A percentile compares a stretch with the other conserved stretches of the same genome.
Evolutionary conservation across 2,113 vertebrate genomes (phyloP).

Genomic region (Bubo scandiacus): DNA sequence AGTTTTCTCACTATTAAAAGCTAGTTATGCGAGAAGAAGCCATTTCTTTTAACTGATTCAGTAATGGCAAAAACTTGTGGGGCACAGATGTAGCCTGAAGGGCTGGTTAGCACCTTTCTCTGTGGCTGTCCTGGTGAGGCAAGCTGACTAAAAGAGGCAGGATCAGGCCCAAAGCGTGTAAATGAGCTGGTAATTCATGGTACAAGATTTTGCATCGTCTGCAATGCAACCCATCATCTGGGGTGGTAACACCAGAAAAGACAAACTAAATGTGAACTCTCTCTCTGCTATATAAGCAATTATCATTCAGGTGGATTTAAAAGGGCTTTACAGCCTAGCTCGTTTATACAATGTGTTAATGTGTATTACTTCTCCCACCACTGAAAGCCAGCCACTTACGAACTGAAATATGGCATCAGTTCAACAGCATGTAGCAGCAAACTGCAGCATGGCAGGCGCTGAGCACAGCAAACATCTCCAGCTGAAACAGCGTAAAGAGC

Average conservation of each 20-base stretch:
- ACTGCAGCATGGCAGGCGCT: not conserved
- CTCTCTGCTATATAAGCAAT: not conserved
- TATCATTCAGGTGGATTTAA: constrained; percentile 40
- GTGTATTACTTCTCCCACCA: not conserved
- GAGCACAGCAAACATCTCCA: not conserved
- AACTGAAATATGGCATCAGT: not conserved
- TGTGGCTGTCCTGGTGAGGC: not conserved
- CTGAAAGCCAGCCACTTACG: not conserved
- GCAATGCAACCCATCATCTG: not conserved
- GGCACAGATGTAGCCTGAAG: not conserved
- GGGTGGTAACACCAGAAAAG: not conserved
- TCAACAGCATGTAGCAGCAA: not conserved
- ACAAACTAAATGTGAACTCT: not conserved
- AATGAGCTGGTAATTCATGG: not conserved
- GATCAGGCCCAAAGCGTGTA: not conserved
- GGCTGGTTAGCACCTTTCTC: not conserved
- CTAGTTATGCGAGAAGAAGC: not conserved
- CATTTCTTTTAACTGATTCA: not conserved
- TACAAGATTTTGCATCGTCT: not conserved
- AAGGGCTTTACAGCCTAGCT: constrained; percentile 2
- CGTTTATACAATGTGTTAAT: constrained; percentile 4
- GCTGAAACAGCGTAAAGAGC: not conserved
- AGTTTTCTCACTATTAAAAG: not conserved
- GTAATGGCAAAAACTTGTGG: not conserved
- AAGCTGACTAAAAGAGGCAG: not conserved